These are phyloP conservation scores for Sebastes cheni DNA, from an alignment of 2,797 vertebrate genomes.

Conservation along the genomic window DNA sequence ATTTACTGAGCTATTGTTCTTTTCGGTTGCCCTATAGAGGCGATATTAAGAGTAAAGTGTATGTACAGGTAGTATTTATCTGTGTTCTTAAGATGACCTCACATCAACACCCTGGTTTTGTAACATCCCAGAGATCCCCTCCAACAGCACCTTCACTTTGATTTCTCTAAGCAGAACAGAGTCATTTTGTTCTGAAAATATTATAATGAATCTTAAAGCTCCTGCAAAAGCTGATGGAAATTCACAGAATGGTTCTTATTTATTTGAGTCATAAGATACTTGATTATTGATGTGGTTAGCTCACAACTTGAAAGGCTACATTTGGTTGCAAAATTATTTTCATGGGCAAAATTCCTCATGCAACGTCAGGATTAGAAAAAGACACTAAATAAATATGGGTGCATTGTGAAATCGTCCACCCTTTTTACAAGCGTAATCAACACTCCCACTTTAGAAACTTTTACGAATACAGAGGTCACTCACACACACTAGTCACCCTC, in stretches of 20 bases:
- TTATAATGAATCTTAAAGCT: neutral
- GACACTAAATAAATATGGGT: neutral
- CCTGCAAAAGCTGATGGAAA: constrained; percentile 16
- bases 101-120: constrained; percentile 68
- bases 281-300: neutral
- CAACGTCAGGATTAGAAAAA: constrained; percentile 10
- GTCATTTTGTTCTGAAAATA: constrained; percentile 11
- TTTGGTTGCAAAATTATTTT: constrained; percentile 11
- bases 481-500: constrained; percentile 30
- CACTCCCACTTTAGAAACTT: constrained; percentile 10
- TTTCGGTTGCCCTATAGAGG: constrained; percentile 73
- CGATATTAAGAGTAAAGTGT: constrained; percentile 78
- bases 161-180: constrained; percentile 22
- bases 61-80: constrained; percentile 82
- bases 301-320: neutral
- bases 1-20: constrained; percentile 80
- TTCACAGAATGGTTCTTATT: constrained; percentile 34
- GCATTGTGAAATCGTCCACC: neutral
- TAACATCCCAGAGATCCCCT: constrained; percentile 37
- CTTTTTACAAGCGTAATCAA: constrained; percentile 23
- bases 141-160: constrained; percentile 37
- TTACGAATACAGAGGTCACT: neutral
- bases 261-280: constrained; percentile 33
- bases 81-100: constrained; percentile 69
- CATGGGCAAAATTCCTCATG: neutral